Evolutionary conservation across 2,113 vertebrate genomes (phyloP), one percentile per base, ranked within the genome.

Genomic region (Gadus macrocephalus): DNA sequence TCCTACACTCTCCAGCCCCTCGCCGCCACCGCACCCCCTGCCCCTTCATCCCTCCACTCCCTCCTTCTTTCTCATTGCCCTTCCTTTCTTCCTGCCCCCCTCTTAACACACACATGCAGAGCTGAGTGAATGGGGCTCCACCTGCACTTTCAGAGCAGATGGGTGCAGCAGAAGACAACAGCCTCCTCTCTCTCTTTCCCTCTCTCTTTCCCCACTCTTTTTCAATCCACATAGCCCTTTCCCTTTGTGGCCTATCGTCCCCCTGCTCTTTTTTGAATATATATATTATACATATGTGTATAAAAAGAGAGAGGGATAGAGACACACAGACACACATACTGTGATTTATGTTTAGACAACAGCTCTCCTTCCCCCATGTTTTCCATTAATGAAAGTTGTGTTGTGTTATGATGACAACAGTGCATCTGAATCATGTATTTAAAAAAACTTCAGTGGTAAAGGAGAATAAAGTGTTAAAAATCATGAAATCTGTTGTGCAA

Each of bases 111-210:
- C 85, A 86, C 75, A 75, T 6, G 73, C 74, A 86, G 88, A 83
- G 86, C 74, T 16, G 82, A 83, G 83, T 91, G 90, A 92, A 92
- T 91, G 90, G 89, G 86, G 77, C 87, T 91, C 90, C 91, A 92
- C 91, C 90, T 92, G 90, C 91, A 92, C 89, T 87, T 81, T 89
- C 78, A 82, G 86, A 92, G 88, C 90, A 92, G 91, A 92, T 91
- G 91, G 90, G 81, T 90, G 88, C 86, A 89, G 89, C 84, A 87
- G 73, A 90, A 91, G 86, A 86, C 89, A 89, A 86, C 71, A 81
- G 86, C 89, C 89, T 81, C 74, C 80, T 87, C 84, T 86, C 77
- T 88, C 83, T 75, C 76, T 27, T 74, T 79, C 76, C n/a, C 55
- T 58, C 74, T 77, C 61, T 70, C 42, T 55, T 64, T 66, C 53